Evolutionary conservation across 1,140 invertebrate species (phyloP), one percentile per base, ranked within the genome.

Genomic region (Heliconius eleuchia): DNA sequence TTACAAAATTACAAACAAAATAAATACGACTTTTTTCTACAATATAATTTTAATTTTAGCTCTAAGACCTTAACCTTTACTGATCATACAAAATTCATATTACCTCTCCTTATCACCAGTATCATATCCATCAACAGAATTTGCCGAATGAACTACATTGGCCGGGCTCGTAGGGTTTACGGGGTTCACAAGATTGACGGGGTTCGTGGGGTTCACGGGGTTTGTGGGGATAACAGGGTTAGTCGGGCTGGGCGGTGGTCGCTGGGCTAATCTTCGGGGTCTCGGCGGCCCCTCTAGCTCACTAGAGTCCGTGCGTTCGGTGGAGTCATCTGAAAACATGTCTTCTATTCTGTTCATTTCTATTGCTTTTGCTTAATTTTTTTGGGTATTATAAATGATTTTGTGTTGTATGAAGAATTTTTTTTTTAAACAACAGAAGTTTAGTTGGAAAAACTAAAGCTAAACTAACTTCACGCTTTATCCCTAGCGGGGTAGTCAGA

Each of bases 271-370:
- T 81, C 7, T 80, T 73, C 6, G 88, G 82, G 2, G 84, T 83
- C 27, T 84, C 83, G 9, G 83, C 83, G 42, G 83, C 84, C 34
- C 72, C n/a, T 92, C 92, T 16, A 83, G 84, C 72, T 95, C 93
- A 13, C 86, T 92, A n/a, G 92, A 93, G 80, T 91, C 88, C 3
- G 89, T 90, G 74, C 91, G 91, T 76, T 93, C 90, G 0, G 88
- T 87, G 1, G 88, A 92, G 42, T 93, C 92, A 52, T 91, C 92
- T 92, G 80, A 52, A 77, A 73, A 78, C 42, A 82, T 60, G 73
- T 77, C 70, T 79, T 74, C 19, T 73, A 46, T 60, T 70, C 74
- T 76, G 74, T 76, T 76, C 74, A 52, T 27, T 37, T 70, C 74
- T 66, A 66, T 66, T 66, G 23, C 60, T 66, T 30, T 23, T 30